Evolutionary conservation across 2,888 invertebrate genomes (phyloP).

Genomic region (Zygogramma bicolorata): DNA sequence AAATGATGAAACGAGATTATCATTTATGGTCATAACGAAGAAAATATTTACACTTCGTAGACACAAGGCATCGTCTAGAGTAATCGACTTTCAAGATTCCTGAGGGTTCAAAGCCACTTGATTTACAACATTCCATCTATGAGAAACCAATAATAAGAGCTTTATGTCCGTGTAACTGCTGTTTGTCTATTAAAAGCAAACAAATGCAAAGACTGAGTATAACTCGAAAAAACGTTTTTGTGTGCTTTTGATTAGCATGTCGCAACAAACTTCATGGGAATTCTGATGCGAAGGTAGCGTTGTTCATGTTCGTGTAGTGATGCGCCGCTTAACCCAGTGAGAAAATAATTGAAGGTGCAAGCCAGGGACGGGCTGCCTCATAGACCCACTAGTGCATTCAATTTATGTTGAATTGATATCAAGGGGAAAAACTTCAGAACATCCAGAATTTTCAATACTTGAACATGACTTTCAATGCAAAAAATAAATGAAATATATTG

Average conservation of each 20-base stretch:
- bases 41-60: neutral
- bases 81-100: slow-evolving; percentile 32
- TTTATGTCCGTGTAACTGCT: neutral
- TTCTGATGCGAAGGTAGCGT: slow-evolving; percentile 12
- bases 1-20: neutral
- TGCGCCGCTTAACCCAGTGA: too few species aligned
- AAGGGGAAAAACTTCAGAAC: too few species aligned
- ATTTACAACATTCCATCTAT: slow-evolving; percentile 37
- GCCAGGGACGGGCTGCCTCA: too few species aligned
- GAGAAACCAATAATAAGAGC: slow-evolving; percentile 29
- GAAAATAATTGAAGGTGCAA: neutral
- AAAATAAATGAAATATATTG: too few species aligned
- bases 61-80: slow-evolving; percentile 6
- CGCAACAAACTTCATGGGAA: slow-evolving; percentile 41
- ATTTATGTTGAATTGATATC: too few species aligned
- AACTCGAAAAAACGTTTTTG: slow-evolving; percentile 34
- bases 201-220: neutral
- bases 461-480: too few species aligned
- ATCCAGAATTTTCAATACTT: too few species aligned
- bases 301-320: neutral
- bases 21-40: neutral
- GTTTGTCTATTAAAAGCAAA: slow-evolving; percentile 1
- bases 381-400: too few species aligned
- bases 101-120: slow-evolving; percentile 34
- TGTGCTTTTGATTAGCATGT: slow-evolving; percentile 44